These are phyloP conservation scores for Thripadectes ignobilis DNA, from an alignment of 2,797 vertebrate species.

Conservation along the genomic window DNA sequence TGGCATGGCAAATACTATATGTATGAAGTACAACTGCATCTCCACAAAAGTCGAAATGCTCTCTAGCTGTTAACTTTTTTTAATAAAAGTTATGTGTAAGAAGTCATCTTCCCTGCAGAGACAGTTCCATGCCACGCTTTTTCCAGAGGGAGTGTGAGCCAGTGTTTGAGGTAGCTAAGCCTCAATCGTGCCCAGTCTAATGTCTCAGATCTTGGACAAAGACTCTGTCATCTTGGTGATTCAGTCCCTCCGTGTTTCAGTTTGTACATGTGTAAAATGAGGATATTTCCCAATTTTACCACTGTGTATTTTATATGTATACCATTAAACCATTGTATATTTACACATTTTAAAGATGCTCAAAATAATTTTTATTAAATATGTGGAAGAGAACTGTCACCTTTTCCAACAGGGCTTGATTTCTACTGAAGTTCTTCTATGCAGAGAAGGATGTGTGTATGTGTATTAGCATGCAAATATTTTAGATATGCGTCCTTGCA, in stretches of 20 bases:
- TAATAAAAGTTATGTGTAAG: not conserved
- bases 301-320: not conserved
- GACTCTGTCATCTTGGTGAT: not conserved
- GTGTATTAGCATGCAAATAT: not conserved
- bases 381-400: not conserved
- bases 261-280: not conserved
- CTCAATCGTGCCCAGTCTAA: not conserved
- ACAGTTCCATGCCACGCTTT: accelerated
- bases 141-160: not conserved
- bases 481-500: not conserved
- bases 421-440: not conserved
- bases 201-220: not conserved
- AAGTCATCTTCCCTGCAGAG: not conserved
- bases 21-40: not conserved
- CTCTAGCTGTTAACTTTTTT: not conserved
- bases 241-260: not conserved
- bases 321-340: not conserved
- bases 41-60: not conserved
- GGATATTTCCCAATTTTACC: not conserved
- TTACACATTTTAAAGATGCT: not conserved
- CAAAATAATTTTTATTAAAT: not conserved
- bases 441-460: not conserved
- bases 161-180: not conserved
- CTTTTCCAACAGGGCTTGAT: not conserved
- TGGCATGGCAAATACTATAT: not conserved